Base-by-base conservation (phyloP, 2,797 vertebrate species). In the Clangula hyemalis region DNA sequence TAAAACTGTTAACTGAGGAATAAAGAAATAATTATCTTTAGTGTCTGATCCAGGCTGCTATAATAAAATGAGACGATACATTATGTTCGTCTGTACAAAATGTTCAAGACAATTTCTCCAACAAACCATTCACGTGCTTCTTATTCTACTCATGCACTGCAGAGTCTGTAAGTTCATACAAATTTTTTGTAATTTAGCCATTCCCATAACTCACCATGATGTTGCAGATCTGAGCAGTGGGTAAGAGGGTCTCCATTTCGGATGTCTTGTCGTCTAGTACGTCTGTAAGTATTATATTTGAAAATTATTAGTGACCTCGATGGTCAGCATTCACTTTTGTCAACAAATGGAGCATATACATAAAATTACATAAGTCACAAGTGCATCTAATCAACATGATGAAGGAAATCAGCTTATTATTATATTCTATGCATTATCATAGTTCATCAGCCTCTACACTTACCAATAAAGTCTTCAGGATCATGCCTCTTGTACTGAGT, bases 231-330 rank as follows among this genome's bases (percentile, higher is more conserved):
- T 24, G 99, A 99, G 92, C 99, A 99, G 73, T 99, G 99, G 57
- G 99, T 99, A 81, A 99, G 98, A 0, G 99, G 99, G 89, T 99
- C 99, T 96, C 99, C 99, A 9, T 99, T 99, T 95, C 99, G 98
- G 97, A 99, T 99, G 89, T 99, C 99, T 97, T 99, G 99, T 65
- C 99, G 97, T 90, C 99, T 98, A n/a, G 99, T 99, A 85, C 99
- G 99, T 96, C 99, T 99, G 97, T 83, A 97, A 97, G 92, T 94
- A 95, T 38, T 41, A 68, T 11, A 82, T 96, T 92, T 66, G 71
- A 93, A 87, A 96, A 51, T 12, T 30, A 51, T 96, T 57, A 97
- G 61, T 77, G 38, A 43, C 74, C 38, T 57, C 53, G 51, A 47
- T 11, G 13, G 39, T 60, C 30, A 49, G 27, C 18, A 53, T 51